These are phyloP conservation scores for Zenarchopterus dispar DNA, from an alignment of 2,797 vertebrate species.

Conservation along the genomic window DNA sequence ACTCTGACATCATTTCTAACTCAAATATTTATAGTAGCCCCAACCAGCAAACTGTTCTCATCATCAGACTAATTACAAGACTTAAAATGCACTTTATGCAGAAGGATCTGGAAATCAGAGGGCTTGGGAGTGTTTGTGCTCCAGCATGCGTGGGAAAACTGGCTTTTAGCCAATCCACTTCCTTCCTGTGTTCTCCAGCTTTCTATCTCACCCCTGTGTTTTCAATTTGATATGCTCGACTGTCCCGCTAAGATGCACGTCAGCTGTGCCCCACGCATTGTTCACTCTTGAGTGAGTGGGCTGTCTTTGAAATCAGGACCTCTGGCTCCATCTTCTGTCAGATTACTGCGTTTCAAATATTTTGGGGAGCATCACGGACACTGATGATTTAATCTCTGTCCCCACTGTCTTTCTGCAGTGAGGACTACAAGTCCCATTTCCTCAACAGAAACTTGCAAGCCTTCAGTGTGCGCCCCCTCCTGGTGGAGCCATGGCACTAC, in stretches of 20 bases:
- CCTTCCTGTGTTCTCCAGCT: conserved; percentile 35
- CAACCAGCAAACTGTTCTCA: conserved; percentile 1
- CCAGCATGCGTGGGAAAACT: conserved; percentile 61
- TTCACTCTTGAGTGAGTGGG: conserved; percentile 42
- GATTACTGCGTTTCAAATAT: not conserved
- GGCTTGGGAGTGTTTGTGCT: conserved; percentile 46
- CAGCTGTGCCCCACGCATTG: conserved; percentile 30
- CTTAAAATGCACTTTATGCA: conserved; percentile 43
- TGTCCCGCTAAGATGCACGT: conserved; percentile 49
- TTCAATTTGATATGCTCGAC: conserved; percentile 65
- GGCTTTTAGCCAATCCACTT: conserved; percentile 53
- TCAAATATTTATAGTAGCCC: not conserved
- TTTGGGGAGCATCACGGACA: conserved; percentile 3
- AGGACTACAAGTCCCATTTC: conserved; percentile 92
- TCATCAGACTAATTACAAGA: conserved; percentile 22
- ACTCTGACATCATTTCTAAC: not conserved
- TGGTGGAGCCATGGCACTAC: conserved; percentile 93
- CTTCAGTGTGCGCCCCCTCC: conserved; percentile 89
- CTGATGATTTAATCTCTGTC: conserved; percentile 1
- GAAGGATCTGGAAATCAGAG: conserved; percentile 47
- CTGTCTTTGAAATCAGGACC: conserved; percentile 10
- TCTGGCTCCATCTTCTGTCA: conserved; percentile 36
- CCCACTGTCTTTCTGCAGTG: conserved; percentile 70
- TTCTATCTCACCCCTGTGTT: conserved; percentile 49
- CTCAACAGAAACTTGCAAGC: conserved; percentile 87